Evolutionary conservation across 2,797 vertebrate genomes (phyloP), one percentile per base, ranked within the genome.

Genomic region (Liparis tanakae): DNA sequence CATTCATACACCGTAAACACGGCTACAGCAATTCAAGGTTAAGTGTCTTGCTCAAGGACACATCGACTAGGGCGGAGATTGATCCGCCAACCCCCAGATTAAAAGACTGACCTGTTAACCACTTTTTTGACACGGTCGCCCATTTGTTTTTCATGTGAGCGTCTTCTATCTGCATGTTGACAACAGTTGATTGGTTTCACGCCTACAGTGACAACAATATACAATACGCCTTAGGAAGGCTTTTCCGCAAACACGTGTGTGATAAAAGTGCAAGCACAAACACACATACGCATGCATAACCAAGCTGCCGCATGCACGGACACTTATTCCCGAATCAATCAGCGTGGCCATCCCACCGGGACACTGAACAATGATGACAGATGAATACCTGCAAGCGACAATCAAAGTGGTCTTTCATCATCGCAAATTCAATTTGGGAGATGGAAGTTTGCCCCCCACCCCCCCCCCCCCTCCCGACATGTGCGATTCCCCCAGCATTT

Each of bases 341-440:
- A 87, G 72, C 34, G 43, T 34, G 70, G 63, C 77, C 66, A 48
- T 85, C 80, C 70, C 88, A 83, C 54, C 56, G 70, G 83, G 78
- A 82, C 71, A 33, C 78, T 78, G 83, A 90, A 84, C 86, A 77
- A 75, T 86, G 88, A 87, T 88, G 91, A 94, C 88, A 83, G 88
- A 91, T 88, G 89, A 91, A 92, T 87, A 90, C 83, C 89, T 87
- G 80, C 79, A 51, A 81, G 82, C 80, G 20, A 82, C 83, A 89
- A 92, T 90, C 90, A 88, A 81, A 89, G 85, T 69, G 77, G 85
- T 86, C 88, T 88, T 90, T 93, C 86, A 93, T 94, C 91, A 90
- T 87, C 88, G 67, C 85, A 87, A 88, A 89, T 91, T 88, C 79
- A 87, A 84, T 93, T 91, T 86, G 74, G 73, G 69, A 70, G 74